phyloP scores from a whole-genome alignment of 2,888 invertebrate species.

The Esperia sulphurella region DNA sequence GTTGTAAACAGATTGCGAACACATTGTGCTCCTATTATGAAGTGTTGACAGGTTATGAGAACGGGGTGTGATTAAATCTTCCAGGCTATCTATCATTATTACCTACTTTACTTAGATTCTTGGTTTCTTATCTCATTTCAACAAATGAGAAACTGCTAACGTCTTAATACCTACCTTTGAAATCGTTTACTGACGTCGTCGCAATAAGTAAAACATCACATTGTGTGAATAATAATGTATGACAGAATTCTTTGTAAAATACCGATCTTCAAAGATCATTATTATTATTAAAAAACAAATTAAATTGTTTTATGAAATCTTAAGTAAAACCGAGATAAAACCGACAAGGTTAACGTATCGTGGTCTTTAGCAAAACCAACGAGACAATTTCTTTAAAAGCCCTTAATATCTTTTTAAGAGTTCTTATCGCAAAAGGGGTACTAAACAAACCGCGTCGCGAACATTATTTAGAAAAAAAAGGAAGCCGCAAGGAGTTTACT shows the following conservation, averaged over 20 bases:
- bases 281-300: too few species aligned
- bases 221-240: too few species aligned
- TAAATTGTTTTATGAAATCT: neutral
- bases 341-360: conserved; percentile 17
- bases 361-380: conserved; percentile 33
- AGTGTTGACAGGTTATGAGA: conserved; percentile 49
- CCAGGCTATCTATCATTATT: neutral
- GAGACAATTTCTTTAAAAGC: conserved; percentile 70
- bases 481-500: conserved; percentile 59
- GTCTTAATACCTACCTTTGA: too few species aligned
- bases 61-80: conserved; percentile 19
- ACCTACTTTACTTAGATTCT: too few species aligned
- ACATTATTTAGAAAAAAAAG: conserved; percentile 71
- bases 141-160: neutral
- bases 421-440: conserved; percentile 67
- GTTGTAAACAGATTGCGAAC: conserved; percentile 43
- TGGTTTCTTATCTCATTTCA: too few species aligned
- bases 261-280: too few species aligned
- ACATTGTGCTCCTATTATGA: conserved; percentile 42
- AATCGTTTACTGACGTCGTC: too few species aligned
- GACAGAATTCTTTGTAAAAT: too few species aligned
- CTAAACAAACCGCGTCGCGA: conserved; percentile 61
- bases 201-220: too few species aligned
- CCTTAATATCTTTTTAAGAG: conserved; percentile 68
- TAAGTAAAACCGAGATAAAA: conserved; percentile 15